Percentiles rank a stretch among this genome's conserved stretches.
phyloP scores from a whole-genome alignment of 37 sponge, comb jelly and placozoan genomes.

The Chondrilla cf. caribensis region DNA sequence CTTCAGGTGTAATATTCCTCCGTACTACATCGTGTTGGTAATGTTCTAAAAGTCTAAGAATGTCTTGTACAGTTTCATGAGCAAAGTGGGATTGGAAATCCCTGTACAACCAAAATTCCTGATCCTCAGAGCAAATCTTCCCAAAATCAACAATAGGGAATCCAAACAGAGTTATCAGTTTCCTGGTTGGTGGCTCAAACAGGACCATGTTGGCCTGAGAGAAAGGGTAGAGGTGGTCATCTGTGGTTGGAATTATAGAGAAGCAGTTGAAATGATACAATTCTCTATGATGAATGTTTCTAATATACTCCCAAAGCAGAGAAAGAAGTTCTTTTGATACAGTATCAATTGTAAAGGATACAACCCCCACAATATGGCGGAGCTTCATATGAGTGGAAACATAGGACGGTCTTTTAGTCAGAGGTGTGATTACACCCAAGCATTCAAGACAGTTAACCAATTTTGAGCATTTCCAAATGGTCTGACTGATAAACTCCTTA shows the following conservation, averaged over 20 bases:
- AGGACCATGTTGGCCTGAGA: background rate
- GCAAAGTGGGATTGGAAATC: conserved; percentile 9
- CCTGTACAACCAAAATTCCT: background rate
- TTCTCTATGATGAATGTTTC: background rate
- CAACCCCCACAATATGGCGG: background rate
- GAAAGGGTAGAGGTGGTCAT: background rate
- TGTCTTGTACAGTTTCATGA: background rate
- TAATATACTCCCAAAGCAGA: conserved; percentile 8
- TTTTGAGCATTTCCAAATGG: background rate
- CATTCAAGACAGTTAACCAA: background rate
- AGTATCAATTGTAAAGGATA: background rate
- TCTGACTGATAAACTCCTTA: conserved; percentile 23
- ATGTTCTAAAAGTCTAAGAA: background rate
- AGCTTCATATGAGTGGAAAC: conserved; percentile 28
- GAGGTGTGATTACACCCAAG: background rate
- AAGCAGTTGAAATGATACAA: background rate
- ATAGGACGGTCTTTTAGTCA: background rate
- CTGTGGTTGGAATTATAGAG: conserved; percentile 12
- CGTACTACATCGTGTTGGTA: background rate
- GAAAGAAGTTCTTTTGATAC: background rate
- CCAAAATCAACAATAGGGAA: conserved; percentile 18
- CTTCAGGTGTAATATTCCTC: background rate
- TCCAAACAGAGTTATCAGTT: background rate
- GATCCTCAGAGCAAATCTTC: background rate
- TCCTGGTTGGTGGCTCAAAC: background rate